Evolutionary conservation across 2,113 vertebrate species (phyloP).

Genomic region (Sialia sialis): DNA sequence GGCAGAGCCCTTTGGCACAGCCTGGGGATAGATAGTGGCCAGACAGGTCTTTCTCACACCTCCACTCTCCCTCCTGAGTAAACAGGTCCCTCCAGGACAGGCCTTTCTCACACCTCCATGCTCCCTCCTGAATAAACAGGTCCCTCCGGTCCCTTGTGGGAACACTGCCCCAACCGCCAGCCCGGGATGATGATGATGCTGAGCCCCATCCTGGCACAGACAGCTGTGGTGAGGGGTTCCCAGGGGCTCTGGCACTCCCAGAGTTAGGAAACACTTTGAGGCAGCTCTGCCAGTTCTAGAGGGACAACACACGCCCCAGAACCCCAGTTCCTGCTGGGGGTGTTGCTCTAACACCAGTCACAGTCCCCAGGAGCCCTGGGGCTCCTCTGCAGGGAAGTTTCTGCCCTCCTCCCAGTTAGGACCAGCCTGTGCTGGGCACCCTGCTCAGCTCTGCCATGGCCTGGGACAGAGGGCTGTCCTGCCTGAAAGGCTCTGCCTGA

Average conservation of each 20-base stretch:
- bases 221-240: accelerated
- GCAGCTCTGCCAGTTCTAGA: background rate
- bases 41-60: background rate
- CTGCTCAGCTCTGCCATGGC: background rate
- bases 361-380: background rate
- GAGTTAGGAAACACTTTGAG: background rate
- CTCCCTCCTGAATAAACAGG: constrained; percentile 26
- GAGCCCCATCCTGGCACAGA: background rate
- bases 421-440: accelerated
- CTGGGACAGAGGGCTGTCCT: background rate
- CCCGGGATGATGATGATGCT: accelerated
- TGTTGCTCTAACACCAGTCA: background rate
- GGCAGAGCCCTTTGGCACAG: background rate
- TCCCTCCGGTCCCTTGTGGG: background rate
- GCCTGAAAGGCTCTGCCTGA: background rate
- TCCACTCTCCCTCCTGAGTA: background rate
- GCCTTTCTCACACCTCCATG: background rate
- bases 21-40: background rate
- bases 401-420: background rate
- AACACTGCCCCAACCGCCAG: accelerated
- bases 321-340: background rate
- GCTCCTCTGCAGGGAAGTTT: background rate
- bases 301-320: background rate
- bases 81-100: background rate
- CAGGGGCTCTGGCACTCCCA: background rate